Conservation (phyloP, 1,140 invertebrate species). For the Pseudomyrmex gracilis region DNA sequence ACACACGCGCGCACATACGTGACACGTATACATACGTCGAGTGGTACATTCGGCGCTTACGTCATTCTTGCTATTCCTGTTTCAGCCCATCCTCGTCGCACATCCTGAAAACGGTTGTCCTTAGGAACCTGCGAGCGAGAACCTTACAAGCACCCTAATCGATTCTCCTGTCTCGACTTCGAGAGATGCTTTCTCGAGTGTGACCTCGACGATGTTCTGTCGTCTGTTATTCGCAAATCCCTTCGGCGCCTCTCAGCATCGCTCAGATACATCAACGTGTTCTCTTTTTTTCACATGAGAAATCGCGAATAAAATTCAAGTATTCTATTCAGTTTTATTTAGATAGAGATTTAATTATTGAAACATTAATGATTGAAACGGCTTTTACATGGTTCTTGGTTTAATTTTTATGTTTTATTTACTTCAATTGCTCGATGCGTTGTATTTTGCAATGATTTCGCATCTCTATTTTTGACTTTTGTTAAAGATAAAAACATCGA, state of each 20-base stretch:
- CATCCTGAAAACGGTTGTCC: slow-evolving; percentile 58
- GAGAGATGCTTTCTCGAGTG: background rate
- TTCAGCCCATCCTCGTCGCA: slow-evolving; percentile 67
- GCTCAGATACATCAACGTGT: background rate
- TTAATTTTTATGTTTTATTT: no score
- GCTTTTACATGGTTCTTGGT: no score
- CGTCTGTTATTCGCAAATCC: slow-evolving; percentile 3
- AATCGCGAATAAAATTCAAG: background rate
- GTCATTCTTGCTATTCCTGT: slow-evolving; percentile 78
- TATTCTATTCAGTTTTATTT: no score
- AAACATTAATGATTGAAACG: no score
- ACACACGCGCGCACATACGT: background rate
- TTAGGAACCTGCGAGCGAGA: slow-evolving; percentile 44
- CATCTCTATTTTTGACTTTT: no score
- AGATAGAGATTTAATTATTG: no score
- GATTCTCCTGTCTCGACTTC: background rate
- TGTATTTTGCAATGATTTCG: no score
- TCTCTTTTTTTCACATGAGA: slow-evolving; percentile 2
- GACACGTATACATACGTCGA: slow-evolving; percentile 1
- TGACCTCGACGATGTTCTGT: slow-evolving; percentile 22
- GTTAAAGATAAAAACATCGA: no score
- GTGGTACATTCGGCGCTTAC: slow-evolving; percentile 73
- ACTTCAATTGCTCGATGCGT: no score
- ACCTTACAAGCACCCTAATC: slow-evolving; percentile 56
- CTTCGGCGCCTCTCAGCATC: background rate